A percentile compares a stretch with the other conserved stretches of the same genome.
Evolutionary conservation across 2,113 vertebrate species (phyloP).

Genomic region (Melanostigma gelatinosum): DNA sequence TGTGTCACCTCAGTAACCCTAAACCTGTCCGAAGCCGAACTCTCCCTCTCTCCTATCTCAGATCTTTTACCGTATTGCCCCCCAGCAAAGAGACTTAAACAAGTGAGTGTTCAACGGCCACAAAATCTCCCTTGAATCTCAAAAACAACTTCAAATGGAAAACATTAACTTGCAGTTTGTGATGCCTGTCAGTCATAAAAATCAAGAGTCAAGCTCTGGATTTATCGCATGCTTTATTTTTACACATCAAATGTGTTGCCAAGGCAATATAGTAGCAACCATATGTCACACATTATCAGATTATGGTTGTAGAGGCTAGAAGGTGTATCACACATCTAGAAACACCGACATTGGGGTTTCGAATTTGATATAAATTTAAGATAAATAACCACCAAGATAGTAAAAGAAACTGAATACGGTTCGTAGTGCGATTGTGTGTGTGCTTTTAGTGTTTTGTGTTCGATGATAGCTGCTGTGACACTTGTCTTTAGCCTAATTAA

Average conservation of each 20-base stretch:
- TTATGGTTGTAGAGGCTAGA: neutral
- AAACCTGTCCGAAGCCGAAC: conserved; percentile 9
- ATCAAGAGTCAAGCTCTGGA: neutral
- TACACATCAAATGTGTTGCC: neutral
- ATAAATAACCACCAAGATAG: neutral
- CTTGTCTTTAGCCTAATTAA: neutral
- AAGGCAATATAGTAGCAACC: neutral
- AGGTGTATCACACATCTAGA: neutral
- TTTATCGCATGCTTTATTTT: neutral
- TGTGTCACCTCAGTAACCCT: conserved; percentile 44
- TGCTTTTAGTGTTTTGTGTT: neutral
- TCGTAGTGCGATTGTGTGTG: neutral
- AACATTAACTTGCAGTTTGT: neutral
- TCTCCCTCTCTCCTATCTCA: neutral
- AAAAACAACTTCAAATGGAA: neutral
- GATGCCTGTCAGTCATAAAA: neutral
- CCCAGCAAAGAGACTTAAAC: neutral
- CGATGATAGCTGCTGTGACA: neutral
- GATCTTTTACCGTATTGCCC: neutral
- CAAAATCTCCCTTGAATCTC: neutral
- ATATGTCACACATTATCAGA: neutral
- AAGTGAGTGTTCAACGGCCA: neutral
- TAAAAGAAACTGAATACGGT: neutral
- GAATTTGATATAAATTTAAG: neutral
- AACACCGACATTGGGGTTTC: neutral